Percentiles rank a stretch among this genome's conserved stretches.
These are phyloP conservation scores for Brachyrhaphis roseni DNA, from an alignment of 2,797 vertebrate species.

Conservation along the genomic window DNA sequence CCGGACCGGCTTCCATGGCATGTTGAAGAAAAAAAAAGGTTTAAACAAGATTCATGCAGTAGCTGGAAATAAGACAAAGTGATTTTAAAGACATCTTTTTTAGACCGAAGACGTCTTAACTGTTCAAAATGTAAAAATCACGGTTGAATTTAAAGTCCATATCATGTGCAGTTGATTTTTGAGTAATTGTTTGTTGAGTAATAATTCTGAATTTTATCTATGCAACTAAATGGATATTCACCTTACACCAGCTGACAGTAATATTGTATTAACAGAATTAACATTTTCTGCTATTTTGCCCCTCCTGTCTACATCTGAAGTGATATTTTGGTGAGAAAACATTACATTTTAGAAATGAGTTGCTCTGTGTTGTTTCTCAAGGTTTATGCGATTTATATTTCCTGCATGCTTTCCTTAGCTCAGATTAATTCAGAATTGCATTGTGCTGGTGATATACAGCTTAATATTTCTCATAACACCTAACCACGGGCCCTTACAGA, in stretches of 20 bases:
- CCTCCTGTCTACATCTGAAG: not conserved
- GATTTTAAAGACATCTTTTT: not conserved
- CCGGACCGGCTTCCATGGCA: not conserved
- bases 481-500: not conserved
- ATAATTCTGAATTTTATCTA: not conserved
- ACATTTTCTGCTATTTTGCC: not conserved
- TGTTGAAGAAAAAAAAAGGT: not conserved
- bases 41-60: not conserved
- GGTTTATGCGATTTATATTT: not conserved
- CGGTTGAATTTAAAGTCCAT: not conserved
- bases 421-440: not conserved
- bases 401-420: not conserved
- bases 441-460: not conserved
- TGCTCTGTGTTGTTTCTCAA: not conserved
- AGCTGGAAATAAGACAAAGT: not conserved
- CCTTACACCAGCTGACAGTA: not conserved
- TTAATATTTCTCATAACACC: not conserved
- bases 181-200: not conserved
- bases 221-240: not conserved
- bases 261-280: not conserved
- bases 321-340: not conserved
- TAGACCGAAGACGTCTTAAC: not conserved
- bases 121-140: not conserved
- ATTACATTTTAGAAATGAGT: not conserved
- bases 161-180: not conserved